A percentile compares a stretch with the other conserved stretches of the same genome.
Conservation (phyloP, 30 jellyfish, hydroid and myxozoan species). For the Mastigias papua region DNA sequence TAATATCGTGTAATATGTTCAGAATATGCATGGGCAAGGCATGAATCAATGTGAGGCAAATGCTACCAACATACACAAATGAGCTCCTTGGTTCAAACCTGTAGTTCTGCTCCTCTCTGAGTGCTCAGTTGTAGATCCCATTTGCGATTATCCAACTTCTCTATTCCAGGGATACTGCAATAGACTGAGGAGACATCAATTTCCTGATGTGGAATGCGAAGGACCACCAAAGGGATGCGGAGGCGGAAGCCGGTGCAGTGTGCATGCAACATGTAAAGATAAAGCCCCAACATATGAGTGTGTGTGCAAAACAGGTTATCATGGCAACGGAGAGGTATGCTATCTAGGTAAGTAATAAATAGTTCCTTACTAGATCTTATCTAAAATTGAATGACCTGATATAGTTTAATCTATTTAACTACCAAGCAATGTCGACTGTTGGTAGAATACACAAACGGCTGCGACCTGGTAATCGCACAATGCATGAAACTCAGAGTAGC, state of each 20-base stretch:
- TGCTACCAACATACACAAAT: too few relatives aligned
- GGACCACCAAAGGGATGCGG: constrained; percentile 62
- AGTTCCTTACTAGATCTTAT: not conserved
- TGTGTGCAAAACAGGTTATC: constrained; percentile 40
- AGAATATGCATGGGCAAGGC: too few relatives aligned
- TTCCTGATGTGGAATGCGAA: constrained; percentile 47
- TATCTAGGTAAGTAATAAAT: constrained; percentile 3
- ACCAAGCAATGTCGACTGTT: not conserved
- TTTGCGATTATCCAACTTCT: not conserved
- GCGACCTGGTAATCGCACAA: not conserved
- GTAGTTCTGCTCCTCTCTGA: too few relatives aligned
- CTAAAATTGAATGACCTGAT: not conserved
- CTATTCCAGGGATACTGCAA: constrained; percentile 50
- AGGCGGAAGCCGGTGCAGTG: constrained; percentile 71
- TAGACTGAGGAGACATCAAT: not conserved
- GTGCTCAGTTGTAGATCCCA: too few relatives aligned
- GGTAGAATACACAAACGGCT: not conserved
- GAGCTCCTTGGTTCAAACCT: too few relatives aligned
- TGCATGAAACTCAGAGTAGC: not conserved
- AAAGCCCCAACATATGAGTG: constrained; percentile 21
- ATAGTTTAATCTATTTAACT: not conserved
- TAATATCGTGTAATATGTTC: too few relatives aligned
- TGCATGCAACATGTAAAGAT: constrained; percentile 38
- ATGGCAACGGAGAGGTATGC: constrained; percentile 62
- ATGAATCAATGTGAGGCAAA: too few relatives aligned